phyloP scores from a whole-genome alignment of 2,797 vertebrate genomes.

The Apogon hyalosoma region DNA sequence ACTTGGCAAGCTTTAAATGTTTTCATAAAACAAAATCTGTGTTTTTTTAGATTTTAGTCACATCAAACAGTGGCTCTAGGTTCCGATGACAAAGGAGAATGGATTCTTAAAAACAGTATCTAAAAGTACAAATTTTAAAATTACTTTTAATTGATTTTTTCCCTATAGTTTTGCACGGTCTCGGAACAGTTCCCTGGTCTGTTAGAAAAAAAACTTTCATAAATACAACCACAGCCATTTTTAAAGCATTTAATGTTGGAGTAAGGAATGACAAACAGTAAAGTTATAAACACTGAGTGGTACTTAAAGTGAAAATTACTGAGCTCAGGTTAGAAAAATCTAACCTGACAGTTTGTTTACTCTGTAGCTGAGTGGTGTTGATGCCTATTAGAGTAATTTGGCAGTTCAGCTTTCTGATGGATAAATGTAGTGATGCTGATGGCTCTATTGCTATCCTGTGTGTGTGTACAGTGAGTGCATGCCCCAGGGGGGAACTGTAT shows the following conservation, averaged over 20 bases:
- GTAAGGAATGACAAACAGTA: no score
- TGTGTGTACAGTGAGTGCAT: conserved; percentile 35
- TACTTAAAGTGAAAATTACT: conserved; percentile 27
- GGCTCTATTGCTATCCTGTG: conserved; percentile 32
- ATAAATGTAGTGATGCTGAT: conserved; percentile 62
- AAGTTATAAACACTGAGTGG: conserved; percentile 18
- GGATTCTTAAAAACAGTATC: no score
- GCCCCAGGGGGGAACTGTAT: conserved; percentile 28
- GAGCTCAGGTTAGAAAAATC: conserved; percentile 23
- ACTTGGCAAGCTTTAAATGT: no score
- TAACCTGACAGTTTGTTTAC: conserved; percentile 54
- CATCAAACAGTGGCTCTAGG: not conserved
- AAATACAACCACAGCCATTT: no score
- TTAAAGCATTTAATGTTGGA: no score
- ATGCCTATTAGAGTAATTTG: conserved; percentile 51
- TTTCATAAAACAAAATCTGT: not conserved
- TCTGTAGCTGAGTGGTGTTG: conserved; percentile 56
- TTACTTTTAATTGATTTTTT: no score
- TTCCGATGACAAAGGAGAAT: no score
- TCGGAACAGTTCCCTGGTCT: no score
- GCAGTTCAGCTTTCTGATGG: conserved; percentile 41
- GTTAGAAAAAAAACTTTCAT: no score
- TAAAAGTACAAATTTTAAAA: no score
- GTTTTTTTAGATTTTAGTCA: not conserved
- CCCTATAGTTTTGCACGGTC: no score